phyloP scores from a whole-genome alignment of 1,140 invertebrate genomes.

The Cylas formicarius region DNA sequence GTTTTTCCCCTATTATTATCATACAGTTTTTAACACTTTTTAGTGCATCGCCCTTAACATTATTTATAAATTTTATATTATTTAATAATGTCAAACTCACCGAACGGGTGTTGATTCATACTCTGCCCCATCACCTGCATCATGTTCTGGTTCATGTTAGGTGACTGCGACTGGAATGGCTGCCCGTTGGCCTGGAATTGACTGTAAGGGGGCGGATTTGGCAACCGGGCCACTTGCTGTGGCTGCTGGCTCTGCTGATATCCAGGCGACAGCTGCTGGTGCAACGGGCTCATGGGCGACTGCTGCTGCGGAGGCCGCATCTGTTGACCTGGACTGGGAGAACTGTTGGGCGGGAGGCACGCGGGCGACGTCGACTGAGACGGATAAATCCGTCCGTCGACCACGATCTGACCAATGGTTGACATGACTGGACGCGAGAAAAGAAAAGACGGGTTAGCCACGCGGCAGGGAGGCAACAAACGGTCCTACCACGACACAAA shows the following conservation, averaged over 20 bases:
- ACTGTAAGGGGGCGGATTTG: conserved; percentile 28
- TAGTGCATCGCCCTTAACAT: no score
- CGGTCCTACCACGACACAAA: not conserved
- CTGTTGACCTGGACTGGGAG: conserved; percentile 39
- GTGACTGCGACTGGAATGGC: conserved; percentile 8
- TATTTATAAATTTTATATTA: no score
- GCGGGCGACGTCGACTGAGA: conserved; percentile 42
- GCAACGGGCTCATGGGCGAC: conserved; percentile 35
- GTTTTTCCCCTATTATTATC: no score
- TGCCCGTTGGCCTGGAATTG: conserved; percentile 21
- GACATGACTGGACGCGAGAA: conserved; percentile 51
- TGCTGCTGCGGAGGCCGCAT: conserved; percentile 36
- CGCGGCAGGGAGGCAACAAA: no score
- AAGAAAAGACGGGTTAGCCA: no score
- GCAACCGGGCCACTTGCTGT: conserved; percentile 14
- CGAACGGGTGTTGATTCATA: conserved; percentile 22
- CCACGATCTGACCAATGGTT: conserved; percentile 66
- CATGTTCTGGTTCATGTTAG: conserved; percentile 10
- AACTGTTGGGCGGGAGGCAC: conserved; percentile 41
- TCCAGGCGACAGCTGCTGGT: conserved; percentile 34
- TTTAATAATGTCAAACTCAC: no score
- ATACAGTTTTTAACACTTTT: no score
- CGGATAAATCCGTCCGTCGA: conserved; percentile 63
- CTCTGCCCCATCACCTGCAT: conserved; percentile 22
- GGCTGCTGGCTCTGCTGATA: conserved; percentile 25